These are phyloP conservation scores for Fabriciana adippe DNA, from an alignment of 2,888 invertebrate species.

Conservation along the genomic window DNA sequence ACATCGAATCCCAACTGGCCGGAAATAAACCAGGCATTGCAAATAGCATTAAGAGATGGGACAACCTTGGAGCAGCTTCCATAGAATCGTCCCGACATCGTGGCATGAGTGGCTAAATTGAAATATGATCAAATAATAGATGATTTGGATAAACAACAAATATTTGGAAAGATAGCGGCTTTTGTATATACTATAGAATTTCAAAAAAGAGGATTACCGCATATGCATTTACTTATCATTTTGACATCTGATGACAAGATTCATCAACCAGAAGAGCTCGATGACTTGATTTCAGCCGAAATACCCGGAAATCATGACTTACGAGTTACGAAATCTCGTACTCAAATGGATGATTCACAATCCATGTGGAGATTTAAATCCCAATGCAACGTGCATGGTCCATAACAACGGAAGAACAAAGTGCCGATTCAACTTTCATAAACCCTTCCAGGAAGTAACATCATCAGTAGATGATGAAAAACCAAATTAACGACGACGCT, in stretches of 20 bases:
- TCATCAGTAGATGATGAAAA: constrained; percentile 37
- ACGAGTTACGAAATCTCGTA: constrained; percentile 38
- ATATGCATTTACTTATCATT: constrained; percentile 38
- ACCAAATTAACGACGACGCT: constrained; percentile 37
- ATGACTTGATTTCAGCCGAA: constrained; percentile 40
- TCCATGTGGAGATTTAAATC: constrained; percentile 35
- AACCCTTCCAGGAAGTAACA: constrained; percentile 35
- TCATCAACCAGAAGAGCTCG: constrained; percentile 38
- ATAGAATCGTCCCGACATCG: constrained; percentile 39
- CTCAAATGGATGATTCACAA: constrained; percentile 38
- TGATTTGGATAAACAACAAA: constrained; percentile 37
- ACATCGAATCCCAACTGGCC: constrained; percentile 47
- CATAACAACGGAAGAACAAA: constrained; percentile 43
- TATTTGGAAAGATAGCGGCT: constrained; percentile 39
- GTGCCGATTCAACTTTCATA: constrained; percentile 34
- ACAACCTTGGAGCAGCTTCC: constrained; percentile 39
- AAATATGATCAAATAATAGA: constrained; percentile 39
- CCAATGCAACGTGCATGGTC: constrained; percentile 41
- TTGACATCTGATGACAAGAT: constrained; percentile 36
- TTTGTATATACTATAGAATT: constrained; percentile 38
- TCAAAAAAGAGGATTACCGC: constrained; percentile 36
- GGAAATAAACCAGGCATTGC: constrained; percentile 42
- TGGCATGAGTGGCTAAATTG: constrained; percentile 36
- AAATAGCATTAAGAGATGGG: constrained; percentile 36
- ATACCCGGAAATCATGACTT: constrained; percentile 38